phyloP scores from a whole-genome alignment of 2,113 vertebrate species.

The Phalacrocorax pelagicus region DNA sequence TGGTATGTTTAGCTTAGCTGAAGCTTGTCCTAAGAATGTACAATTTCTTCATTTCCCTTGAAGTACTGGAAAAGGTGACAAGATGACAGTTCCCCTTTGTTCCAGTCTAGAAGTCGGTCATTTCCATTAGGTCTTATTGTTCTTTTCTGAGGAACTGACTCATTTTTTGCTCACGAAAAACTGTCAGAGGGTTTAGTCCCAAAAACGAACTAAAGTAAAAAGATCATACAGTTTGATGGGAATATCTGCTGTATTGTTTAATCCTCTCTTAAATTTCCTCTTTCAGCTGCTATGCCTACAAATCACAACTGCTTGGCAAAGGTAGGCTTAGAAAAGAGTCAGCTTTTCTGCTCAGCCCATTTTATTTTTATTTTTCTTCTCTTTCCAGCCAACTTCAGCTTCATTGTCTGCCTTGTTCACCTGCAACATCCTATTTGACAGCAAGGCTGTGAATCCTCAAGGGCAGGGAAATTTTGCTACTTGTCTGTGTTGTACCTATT shows the following conservation, averaged over 20 bases:
- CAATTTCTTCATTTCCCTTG: not conserved
- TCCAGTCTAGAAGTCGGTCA: not conserved
- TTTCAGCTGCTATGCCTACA: not conserved
- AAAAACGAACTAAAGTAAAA: not conserved
- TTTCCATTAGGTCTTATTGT: constrained; percentile 1
- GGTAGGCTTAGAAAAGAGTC: not conserved
- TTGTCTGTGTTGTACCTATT: not conserved
- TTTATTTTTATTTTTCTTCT: not conserved
- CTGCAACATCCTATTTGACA: not conserved
- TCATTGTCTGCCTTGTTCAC: not conserved
- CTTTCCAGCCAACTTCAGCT: not conserved
- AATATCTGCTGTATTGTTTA: constrained; percentile 30
- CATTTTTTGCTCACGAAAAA: constrained; percentile 4
- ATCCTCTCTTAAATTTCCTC: not conserved
- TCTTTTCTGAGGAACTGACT: not conserved
- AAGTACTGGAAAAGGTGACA: not conserved
- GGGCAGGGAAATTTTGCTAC: not conserved
- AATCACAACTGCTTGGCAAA: not conserved
- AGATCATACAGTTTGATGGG: not conserved
- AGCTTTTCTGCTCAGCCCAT: not conserved
- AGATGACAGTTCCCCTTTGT: not conserved
- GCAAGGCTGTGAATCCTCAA: not conserved
- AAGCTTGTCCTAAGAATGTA: not conserved
- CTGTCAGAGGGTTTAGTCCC: not conserved
- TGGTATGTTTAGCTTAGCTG: not conserved